Evolutionary conservation across 2,888 invertebrate genomes (phyloP).

Genomic region (Cetonia aurata): DNA sequence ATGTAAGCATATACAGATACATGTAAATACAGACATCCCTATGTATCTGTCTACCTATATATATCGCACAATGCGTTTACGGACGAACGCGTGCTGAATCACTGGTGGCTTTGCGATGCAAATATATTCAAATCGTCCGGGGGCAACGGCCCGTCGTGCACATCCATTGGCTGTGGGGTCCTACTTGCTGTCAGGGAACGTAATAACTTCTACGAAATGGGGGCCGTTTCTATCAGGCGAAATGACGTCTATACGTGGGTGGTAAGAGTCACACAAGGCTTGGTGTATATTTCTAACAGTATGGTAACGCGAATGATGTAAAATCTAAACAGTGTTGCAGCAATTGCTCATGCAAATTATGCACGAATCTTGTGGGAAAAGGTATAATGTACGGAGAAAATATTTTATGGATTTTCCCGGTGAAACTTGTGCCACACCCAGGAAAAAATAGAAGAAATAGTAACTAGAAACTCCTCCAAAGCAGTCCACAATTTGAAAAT

Average conservation of each 20-base stretch:
- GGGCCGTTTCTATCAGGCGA: conserved; percentile 23
- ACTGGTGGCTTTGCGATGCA: conserved; percentile 52
- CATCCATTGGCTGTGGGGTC: conserved; percentile 10
- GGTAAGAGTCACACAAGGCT: neutral
- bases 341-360: neutral
- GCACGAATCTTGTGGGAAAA: too few species aligned
- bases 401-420: too few species aligned
- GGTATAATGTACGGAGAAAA: too few species aligned
- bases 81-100: conserved; percentile 47
- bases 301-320: neutral
- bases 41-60: neutral
- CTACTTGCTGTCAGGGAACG: conserved; percentile 17
- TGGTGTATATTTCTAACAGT: neutral
- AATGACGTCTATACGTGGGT: conserved; percentile 8
- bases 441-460: too few species aligned
- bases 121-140: conserved; percentile 54
- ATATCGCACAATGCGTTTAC: conserved; percentile 46
- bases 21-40: too few species aligned
- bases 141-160: conserved; percentile 48
- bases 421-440: too few species aligned
- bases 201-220: conserved; percentile 42
- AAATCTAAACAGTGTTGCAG: neutral
- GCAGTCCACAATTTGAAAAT: too few species aligned
- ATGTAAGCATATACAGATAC: too few species aligned
- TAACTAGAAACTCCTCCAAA: too few species aligned